These are phyloP conservation scores for Hydriomena furcata DNA, from an alignment of 2,888 invertebrate genomes.

Conservation along the genomic window DNA sequence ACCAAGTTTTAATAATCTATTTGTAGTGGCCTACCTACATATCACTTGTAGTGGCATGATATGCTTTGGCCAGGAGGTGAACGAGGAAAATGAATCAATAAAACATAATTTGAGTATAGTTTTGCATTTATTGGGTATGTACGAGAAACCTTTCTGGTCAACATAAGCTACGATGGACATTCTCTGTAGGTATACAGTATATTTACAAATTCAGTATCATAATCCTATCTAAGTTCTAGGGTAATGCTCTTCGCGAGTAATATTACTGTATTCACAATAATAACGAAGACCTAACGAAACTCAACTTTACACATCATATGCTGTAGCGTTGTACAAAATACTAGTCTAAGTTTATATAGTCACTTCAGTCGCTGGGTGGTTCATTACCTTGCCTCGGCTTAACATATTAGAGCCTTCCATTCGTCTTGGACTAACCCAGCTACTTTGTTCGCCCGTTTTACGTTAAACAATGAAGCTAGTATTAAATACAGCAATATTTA, in stretches of 20 bases:
- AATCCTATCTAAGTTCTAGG: constrained; percentile 72
- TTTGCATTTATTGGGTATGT: constrained; percentile 84
- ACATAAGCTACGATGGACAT: constrained; percentile 83
- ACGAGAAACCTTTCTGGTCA: constrained; percentile 83
- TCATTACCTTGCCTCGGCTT: constrained; percentile 51
- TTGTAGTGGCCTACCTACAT: neutral
- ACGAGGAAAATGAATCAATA: constrained; percentile 44
- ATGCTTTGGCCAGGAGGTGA: neutral
- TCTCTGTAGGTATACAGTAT: constrained; percentile 79
- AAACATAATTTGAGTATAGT: constrained; percentile 65
- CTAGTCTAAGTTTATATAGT: constrained; percentile 64
- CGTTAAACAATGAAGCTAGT: constrained; percentile 69
- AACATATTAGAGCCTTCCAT: constrained; percentile 50
- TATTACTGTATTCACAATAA: constrained; percentile 81
- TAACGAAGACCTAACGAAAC: constrained; percentile 70
- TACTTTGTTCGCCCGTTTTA: constrained; percentile 70
- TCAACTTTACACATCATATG: constrained; percentile 73
- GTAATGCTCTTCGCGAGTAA: constrained; percentile 69
- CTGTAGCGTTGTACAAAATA: constrained; percentile 78
- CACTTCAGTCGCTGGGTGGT: constrained; percentile 56
- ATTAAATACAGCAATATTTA: constrained; percentile 69
- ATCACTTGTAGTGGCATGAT: neutral
- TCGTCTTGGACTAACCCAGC: constrained; percentile 51
- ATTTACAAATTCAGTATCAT: constrained; percentile 80
- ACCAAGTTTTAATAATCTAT: too few relatives aligned